Conservation (phyloP, 2,888 invertebrate genomes). For the Pachymerium ferrugineum region DNA sequence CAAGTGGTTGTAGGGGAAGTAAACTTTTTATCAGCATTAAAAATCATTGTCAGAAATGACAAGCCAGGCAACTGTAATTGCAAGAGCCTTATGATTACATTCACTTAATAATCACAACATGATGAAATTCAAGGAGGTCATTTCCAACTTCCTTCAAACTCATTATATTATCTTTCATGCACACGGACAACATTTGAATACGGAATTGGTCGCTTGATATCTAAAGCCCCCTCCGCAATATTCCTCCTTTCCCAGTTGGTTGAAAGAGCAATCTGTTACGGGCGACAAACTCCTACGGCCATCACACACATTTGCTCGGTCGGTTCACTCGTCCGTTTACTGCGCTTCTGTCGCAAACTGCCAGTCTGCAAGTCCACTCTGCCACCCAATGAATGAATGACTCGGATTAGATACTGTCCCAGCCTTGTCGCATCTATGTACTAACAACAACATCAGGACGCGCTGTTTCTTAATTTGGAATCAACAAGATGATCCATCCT, state of each 20-base stretch:
- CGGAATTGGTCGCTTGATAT: constrained; percentile 2
- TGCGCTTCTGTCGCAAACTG: neutral
- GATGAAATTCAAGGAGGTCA: neutral
- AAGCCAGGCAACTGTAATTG: neutral
- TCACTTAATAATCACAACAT: neutral
- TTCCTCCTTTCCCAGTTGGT: neutral
- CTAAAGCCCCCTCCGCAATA: neutral
- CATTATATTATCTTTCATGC: constrained; percentile 10
- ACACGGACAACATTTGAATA: constrained; percentile 10
- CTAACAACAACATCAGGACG: neutral
- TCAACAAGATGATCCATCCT: constrained; percentile 16
- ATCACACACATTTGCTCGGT: constrained; percentile 18
- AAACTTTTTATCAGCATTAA: neutral
- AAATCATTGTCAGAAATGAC: neutral
- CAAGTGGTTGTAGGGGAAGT: neutral
- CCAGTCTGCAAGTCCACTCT: constrained; percentile 18
- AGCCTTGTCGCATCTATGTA: neutral
- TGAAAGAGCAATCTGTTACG: constrained; percentile 18
- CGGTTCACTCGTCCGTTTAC: constrained; percentile 9
- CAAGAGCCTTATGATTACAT: neutral
- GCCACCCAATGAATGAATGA: constrained; percentile 17
- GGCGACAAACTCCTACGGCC: constrained; percentile 17
- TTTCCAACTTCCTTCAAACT: constrained; percentile 6
- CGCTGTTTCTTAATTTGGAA: neutral
- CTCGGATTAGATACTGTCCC: constrained; percentile 10